Percentiles rank a stretch among this genome's conserved stretches.
Conservation (phyloP, 2,888 invertebrate species). For the Tanypteryx hageni region DNA sequence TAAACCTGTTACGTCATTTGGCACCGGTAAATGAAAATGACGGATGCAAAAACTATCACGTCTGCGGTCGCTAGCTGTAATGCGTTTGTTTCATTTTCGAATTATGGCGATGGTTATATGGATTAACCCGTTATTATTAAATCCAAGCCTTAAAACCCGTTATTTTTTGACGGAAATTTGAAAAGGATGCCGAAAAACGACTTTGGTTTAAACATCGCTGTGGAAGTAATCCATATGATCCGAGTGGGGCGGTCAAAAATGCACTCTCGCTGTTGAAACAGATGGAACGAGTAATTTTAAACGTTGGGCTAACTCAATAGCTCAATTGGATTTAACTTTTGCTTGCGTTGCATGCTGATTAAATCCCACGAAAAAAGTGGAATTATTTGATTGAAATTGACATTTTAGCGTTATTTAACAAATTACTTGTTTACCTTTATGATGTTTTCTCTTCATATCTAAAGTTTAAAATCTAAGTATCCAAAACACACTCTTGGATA, state of each 20-base stretch:
- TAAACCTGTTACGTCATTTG: constrained; percentile 21
- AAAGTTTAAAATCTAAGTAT: too few relatives aligned
- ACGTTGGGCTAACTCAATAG: too few relatives aligned
- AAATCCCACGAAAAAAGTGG: too few relatives aligned
- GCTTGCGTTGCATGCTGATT: too few relatives aligned
- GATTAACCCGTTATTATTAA: not conserved
- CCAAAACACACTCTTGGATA: too few relatives aligned
- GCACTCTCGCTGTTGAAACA: not conserved
- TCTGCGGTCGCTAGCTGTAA: not conserved
- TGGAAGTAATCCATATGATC: not conserved
- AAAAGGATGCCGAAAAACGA: not conserved
- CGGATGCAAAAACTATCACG: not conserved
- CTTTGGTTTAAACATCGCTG: not conserved
- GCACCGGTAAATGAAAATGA: not conserved
- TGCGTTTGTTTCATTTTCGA: not conserved
- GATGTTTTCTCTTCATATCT: too few relatives aligned
- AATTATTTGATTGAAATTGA: too few relatives aligned
- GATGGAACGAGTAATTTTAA: too few relatives aligned
- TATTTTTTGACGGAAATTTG: not conserved
- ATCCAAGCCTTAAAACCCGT: not conserved
- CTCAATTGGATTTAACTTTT: too few relatives aligned
- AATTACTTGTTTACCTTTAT: too few relatives aligned
- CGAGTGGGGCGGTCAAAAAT: not conserved
- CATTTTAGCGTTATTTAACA: too few relatives aligned
- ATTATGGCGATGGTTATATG: not conserved